Evolutionary conservation across 2,797 vertebrate species (phyloP), one percentile per base, ranked within the genome.

Genomic region (Chelidonichthys spinosus): DNA sequence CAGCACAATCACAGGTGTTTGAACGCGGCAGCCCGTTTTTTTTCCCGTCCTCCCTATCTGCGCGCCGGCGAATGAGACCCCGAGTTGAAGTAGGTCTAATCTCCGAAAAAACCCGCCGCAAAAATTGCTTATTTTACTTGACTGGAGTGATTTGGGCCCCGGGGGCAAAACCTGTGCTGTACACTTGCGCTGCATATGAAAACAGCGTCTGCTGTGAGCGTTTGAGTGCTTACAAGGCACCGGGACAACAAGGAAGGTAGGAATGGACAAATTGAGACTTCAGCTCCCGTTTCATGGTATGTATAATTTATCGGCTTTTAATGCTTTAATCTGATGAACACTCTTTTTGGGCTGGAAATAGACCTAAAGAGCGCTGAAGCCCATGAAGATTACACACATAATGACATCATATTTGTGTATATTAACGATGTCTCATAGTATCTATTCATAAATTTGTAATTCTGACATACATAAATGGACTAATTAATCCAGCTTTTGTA

Each of bases 61-160:
- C 44, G 61, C 33, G 44, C 72, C 65, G 59, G 62, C 35, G 33
- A 75, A 86, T 63, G 78, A 85, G 59, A 81, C 73, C 81, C 25
- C 46, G 63, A 78, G 76, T 83, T 82, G 74, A 78, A 81, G 76
- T 78, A 72, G 11, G 80, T 80, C 53, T 91, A 78, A 91, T 91
- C 76, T 86, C 61, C 17, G 25, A 25, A 25, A 78, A 73, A 85
- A 77, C 76, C 64, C 9, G 33, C 63, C 2, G 32, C 78, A 81
- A 79, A 25, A 79, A 85, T 88, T 83, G 74, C 78, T 85, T 86
- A 86, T 89, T 89, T 86, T 82, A 85, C 84, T 85, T 85, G 78
- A 87, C 79, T 85, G 70, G 75, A 74, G 78, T 80, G 83, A 85
- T 87, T 85, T 78, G 59, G 37, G 74, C 82, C 83, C 71, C 14